Conservation (phyloP, 2,113 vertebrate genomes). For the Hemiprocne comata region DNA sequence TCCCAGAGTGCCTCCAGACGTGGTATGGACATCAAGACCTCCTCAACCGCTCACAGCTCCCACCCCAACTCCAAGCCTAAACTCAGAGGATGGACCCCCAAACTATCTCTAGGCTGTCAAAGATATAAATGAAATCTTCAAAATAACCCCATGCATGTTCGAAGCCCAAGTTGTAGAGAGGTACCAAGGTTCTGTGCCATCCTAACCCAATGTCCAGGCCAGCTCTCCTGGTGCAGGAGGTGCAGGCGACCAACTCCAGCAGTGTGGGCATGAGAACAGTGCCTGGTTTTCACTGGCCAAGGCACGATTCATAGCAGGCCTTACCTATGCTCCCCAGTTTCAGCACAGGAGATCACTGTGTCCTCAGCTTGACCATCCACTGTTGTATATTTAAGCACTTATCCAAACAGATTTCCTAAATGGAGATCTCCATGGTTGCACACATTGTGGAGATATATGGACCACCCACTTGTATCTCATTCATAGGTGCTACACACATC, state of each 20-base stretch:
- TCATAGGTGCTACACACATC: accelerated
- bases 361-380: neutral
- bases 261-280: accelerated
- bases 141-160: accelerated
- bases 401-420: neutral
- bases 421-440: neutral
- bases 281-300: neutral
- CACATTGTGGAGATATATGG: neutral
- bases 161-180: neutral
- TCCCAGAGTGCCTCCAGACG: neutral
- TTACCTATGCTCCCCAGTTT: accelerated
- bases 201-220: too few relatives aligned
- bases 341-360: neutral
- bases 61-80: neutral
- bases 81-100: neutral
- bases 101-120: neutral
- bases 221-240: neutral
- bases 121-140: neutral
- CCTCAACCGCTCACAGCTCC: neutral
- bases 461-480: neutral
- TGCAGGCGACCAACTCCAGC: neutral
- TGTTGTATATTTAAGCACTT: neutral
- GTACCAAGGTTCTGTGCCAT: neutral
- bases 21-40: neutral
- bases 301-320: neutral